Conservation (phyloP, 2,888 invertebrate genomes). For the Rhagium mordax region DNA sequence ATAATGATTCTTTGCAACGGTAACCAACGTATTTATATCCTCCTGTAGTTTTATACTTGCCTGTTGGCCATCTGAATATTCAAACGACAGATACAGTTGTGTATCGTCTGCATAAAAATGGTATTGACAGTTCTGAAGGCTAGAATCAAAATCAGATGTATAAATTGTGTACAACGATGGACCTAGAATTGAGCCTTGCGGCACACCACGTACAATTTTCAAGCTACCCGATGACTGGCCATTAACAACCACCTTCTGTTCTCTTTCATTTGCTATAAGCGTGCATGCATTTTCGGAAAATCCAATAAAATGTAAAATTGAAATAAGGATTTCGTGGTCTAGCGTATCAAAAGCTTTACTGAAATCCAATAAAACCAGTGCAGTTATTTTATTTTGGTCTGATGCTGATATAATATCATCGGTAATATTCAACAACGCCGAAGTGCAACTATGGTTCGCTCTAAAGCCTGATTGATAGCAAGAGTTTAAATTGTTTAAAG, state of each 20-base stretch:
- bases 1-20: too few species aligned
- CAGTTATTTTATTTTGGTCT: neutral
- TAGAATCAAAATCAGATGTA: too few species aligned
- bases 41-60: too few species aligned
- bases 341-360: constrained; percentile 3
- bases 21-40: too few species aligned
- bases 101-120: too few species aligned
- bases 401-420: neutral
- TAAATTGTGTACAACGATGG: too few species aligned
- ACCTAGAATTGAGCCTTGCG: constrained; percentile 27
- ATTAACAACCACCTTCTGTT: neutral
- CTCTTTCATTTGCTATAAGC: neutral
- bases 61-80: too few species aligned
- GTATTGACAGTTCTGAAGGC: too few species aligned
- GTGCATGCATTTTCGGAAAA: constrained; percentile 1
- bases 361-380: neutral
- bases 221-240: neutral
- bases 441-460: too few species aligned
- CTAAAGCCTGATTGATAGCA: too few species aligned
- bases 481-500: too few species aligned
- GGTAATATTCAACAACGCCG: neutral
- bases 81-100: too few species aligned
- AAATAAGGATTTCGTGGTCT: constrained; percentile 7
- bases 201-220: neutral
- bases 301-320: constrained; percentile 19